phyloP scores from a whole-genome alignment of 2,888 invertebrate genomes.

The Yponomeuta plumbellus region DNA sequence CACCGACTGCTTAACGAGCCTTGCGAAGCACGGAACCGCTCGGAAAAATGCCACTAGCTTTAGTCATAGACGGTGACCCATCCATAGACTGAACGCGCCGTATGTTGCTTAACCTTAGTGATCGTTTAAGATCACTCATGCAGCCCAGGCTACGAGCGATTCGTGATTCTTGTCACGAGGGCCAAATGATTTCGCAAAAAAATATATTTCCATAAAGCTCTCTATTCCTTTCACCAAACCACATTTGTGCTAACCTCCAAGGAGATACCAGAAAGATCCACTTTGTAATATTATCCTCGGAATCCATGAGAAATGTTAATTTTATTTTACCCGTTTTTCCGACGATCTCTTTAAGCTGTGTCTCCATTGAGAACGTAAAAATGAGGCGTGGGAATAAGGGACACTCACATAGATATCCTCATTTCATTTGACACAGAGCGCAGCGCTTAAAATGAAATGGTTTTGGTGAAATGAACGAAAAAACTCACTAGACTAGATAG shows the following conservation, averaged over 20 bases:
- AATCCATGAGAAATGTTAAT: conserved; percentile 1
- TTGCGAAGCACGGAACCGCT: too few relatives aligned
- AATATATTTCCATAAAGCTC: too few relatives aligned
- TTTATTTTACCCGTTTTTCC: neutral
- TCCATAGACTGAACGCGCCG: too few relatives aligned
- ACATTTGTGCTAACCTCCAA: neutral
- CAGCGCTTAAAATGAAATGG: neutral
- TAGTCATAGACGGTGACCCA: too few relatives aligned
- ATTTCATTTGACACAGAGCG: conserved; percentile 4
- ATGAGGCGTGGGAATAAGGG: conserved; percentile 51
- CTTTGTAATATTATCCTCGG: neutral
- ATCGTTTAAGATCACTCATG: too few relatives aligned
- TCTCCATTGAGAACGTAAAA: conserved; percentile 27
- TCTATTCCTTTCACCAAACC: neutral
- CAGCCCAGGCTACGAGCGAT: too few relatives aligned
- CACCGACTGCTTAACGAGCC: too few relatives aligned
- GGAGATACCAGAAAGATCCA: neutral
- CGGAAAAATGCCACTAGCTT: too few relatives aligned
- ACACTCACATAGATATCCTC: conserved; percentile 20
- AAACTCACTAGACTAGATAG: neutral
- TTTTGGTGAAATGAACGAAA: neutral
- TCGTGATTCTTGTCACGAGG: too few relatives aligned
- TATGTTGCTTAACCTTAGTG: too few relatives aligned
- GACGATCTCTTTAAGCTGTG: neutral
- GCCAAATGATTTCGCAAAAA: too few relatives aligned